Evolutionary conservation across 2,113 vertebrate genomes (phyloP).

Genomic region (Propithecus coquereli): DNA sequence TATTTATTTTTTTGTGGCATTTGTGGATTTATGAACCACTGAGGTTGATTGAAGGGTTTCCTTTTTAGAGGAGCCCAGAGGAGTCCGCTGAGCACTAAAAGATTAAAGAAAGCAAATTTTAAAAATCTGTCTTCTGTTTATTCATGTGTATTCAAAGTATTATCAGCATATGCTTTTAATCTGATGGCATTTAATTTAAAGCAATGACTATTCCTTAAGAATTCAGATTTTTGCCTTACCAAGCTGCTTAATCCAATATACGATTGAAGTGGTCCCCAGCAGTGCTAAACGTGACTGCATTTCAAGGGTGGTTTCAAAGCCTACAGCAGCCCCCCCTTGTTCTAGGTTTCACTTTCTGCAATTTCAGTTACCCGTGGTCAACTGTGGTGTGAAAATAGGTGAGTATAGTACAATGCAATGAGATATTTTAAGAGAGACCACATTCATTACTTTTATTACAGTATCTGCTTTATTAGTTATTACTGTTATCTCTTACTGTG

Average conservation of each 20-base stretch:
- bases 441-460: not conserved
- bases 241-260: not conserved
- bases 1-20: not conserved
- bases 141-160: not conserved
- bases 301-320: not conserved
- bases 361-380: not conserved
- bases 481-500: not conserved
- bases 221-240: not conserved
- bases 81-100: fast-evolving
- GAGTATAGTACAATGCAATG: not conserved
- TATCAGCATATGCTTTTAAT: not conserved
- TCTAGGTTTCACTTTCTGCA: not conserved
- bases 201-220: not conserved
- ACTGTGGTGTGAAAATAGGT: not conserved
- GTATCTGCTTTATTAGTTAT: not conserved
- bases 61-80: not conserved
- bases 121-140: not conserved
- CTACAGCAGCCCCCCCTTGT: not conserved
- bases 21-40: not conserved
- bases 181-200: not conserved
- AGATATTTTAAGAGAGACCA: not conserved
- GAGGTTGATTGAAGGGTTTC: not conserved
- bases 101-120: not conserved
- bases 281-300: not conserved
- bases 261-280: not conserved